These are phyloP conservation scores for Apotomis capreana DNA, from an alignment of 2,888 invertebrate species.

Conservation along the genomic window DNA sequence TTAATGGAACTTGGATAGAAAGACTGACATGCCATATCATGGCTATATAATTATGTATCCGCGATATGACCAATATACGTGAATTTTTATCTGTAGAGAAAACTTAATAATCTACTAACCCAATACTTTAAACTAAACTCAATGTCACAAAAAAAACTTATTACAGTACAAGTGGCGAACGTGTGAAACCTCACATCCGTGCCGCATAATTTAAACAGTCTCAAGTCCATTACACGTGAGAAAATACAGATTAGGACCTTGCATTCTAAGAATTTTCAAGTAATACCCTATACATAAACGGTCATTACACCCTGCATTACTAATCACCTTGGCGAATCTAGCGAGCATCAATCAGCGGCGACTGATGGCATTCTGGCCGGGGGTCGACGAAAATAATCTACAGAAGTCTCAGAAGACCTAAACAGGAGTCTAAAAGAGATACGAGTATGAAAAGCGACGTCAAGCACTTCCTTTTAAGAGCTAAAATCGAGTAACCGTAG, in stretches of 20 bases:
- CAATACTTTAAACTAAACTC: too few species aligned
- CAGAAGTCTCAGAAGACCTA: conserved; percentile 7
- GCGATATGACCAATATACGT: too few species aligned
- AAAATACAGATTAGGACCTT: neutral
- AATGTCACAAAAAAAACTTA: too few species aligned
- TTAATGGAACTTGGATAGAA: too few species aligned
- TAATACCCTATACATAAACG: conserved; percentile 12
- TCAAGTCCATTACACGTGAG: conserved; percentile 9
- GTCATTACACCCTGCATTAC: conserved; percentile 18
- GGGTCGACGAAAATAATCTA: conserved; percentile 33
- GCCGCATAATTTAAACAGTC: neutral
- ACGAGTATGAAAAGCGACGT: too few species aligned
- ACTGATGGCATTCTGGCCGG: conserved; percentile 26
- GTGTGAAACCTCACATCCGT: neutral
- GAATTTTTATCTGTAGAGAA: too few species aligned
- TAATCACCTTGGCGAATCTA: conserved; percentile 36
- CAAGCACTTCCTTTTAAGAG: too few species aligned
- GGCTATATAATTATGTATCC: too few species aligned
- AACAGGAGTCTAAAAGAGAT: neutral
- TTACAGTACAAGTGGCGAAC: neutral
- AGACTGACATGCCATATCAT: too few species aligned
- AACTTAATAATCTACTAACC: too few species aligned
- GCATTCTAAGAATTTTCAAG: conserved; percentile 10
- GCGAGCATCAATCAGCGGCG: conserved; percentile 25
- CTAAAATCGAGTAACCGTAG: too few species aligned